A percentile compares a stretch with the other conserved stretches of the same genome.
Evolutionary conservation across 2,888 invertebrate genomes (phyloP).

Genomic region (Eristalis intricaria): DNA sequence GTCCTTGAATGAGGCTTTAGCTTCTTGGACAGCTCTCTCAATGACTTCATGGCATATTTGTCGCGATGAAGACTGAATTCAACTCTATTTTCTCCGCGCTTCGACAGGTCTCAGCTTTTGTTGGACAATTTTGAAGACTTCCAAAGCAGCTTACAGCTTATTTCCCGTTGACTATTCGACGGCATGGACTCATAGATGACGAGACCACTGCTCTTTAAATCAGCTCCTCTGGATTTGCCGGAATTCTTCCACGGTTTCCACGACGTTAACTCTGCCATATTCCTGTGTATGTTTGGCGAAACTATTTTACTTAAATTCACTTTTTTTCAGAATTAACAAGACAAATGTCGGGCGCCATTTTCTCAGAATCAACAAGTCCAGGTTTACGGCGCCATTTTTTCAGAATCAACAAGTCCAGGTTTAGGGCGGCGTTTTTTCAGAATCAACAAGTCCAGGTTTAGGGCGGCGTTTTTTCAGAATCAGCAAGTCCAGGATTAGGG

Average conservation of each 20-base stretch:
- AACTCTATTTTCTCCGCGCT: constrained; percentile 97
- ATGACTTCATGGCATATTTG: constrained; percentile 97
- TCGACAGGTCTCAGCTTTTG: constrained; percentile 95
- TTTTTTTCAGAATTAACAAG: too few relatives aligned
- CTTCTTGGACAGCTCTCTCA: constrained; percentile 95
- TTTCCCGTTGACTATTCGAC: constrained; percentile 92
- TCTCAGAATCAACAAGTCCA: too few relatives aligned
- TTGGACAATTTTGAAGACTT: constrained; percentile 97
- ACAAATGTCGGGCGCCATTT: too few relatives aligned
- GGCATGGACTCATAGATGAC: constrained; percentile 98
- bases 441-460: too few relatives aligned
- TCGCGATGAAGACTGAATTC: constrained; percentile 96
- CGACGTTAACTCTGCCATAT: constrained; percentile 98
- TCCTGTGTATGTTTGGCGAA: too few relatives aligned
- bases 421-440: too few relatives aligned
- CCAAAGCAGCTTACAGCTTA: constrained; percentile 98
- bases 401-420: too few relatives aligned
- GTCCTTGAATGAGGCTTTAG: constrained; percentile 91
- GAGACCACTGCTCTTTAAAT: constrained; percentile 92
- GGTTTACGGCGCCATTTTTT: too few relatives aligned
- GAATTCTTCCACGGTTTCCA: constrained; percentile 97
- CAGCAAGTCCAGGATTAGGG: too few relatives aligned
- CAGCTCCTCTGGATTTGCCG: constrained; percentile 96
- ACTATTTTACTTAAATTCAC: too few relatives aligned
- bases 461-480: too few relatives aligned